These are phyloP conservation scores for Aplochiton taeniatus DNA, from an alignment of 2,797 vertebrate species.

Conservation along the genomic window DNA sequence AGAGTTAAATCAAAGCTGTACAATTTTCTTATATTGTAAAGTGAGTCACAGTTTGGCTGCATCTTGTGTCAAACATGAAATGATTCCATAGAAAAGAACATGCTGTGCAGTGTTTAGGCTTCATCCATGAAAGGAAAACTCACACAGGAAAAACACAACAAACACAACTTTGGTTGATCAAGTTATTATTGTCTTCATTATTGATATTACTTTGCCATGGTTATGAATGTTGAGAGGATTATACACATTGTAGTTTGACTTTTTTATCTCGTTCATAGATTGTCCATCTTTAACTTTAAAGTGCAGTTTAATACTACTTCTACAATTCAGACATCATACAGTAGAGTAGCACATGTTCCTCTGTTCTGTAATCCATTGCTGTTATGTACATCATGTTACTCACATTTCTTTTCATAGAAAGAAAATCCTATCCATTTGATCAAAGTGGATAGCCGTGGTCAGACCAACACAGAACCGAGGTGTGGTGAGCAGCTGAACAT, in stretches of 20 bases:
- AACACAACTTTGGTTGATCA: conserved; percentile 54
- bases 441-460: conserved; percentile 61
- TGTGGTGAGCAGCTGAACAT: conserved; percentile 54
- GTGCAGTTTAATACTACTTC: conserved; percentile 75
- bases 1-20: no score
- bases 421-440: conserved; percentile 68
- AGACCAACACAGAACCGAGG: conserved; percentile 51
- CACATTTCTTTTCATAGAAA: conserved; percentile 76
- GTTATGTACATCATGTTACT: conserved; percentile 65
- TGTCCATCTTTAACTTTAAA: conserved; percentile 78
- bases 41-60: background rate
- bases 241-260: conserved; percentile 63
- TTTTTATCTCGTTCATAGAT: conserved; percentile 66
- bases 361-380: conserved; percentile 56
- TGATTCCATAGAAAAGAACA: background rate
- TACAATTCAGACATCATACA: conserved; percentile 70
- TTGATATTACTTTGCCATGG: conserved; percentile 69
- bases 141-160: conserved; percentile 64
- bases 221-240: conserved; percentile 72
- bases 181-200: conserved; percentile 76
- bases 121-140: background rate
- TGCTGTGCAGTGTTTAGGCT: background rate
- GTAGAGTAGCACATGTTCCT: conserved; percentile 65
- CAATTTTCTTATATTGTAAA: no score
- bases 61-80: background rate